A percentile compares a stretch with the other conserved stretches of the same genome.
These are phyloP conservation scores for Philopedon plagiatum DNA, from an alignment of 2,888 invertebrate genomes.

Conservation along the genomic window DNA sequence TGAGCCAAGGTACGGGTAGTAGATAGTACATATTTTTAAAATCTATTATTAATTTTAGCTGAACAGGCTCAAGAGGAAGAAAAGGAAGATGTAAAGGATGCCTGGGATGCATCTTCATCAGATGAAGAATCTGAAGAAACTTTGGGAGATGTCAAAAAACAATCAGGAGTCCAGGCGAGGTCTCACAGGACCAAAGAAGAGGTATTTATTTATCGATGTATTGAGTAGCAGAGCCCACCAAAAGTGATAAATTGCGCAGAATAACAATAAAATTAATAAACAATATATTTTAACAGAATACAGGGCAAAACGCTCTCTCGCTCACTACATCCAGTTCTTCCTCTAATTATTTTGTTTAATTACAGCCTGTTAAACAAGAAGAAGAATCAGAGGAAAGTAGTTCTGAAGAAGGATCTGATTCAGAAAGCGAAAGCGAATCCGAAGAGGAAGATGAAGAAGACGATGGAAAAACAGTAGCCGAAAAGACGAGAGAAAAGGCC, in stretches of 20 bases:
- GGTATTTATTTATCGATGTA: too few species aligned
- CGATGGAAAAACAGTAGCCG: conserved; percentile 81
- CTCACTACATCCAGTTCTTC: too few species aligned
- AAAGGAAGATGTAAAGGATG: conserved; percentile 79
- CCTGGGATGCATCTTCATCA: conserved; percentile 81
- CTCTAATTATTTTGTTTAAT: conserved; percentile 2
- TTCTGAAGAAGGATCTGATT: conserved; percentile 61
- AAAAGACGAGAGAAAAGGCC: conserved; percentile 81
- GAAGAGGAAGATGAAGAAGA: conserved; percentile 74
- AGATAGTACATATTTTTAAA: too few species aligned
- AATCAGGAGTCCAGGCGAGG: conserved; percentile 16
- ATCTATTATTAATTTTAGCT: conserved; percentile 18
- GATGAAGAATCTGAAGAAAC: conserved; percentile 60
- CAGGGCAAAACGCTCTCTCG: too few species aligned
- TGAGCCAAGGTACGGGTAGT: too few species aligned
- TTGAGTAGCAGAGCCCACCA: too few species aligned
- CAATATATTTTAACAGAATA: too few species aligned
- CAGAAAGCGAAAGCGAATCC: conserved; percentile 64
- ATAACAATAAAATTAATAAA: too few species aligned
- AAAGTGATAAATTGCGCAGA: too few species aligned
- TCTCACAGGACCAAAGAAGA: background rate
- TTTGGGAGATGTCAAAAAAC: conserved; percentile 58
- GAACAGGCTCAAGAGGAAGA: conserved; percentile 53
- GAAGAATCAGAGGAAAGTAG: conserved; percentile 61
- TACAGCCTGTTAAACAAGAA: conserved; percentile 51